Conservation (phyloP, 2,797 vertebrate species). For the Dendrocincla tyrannina region DNA sequence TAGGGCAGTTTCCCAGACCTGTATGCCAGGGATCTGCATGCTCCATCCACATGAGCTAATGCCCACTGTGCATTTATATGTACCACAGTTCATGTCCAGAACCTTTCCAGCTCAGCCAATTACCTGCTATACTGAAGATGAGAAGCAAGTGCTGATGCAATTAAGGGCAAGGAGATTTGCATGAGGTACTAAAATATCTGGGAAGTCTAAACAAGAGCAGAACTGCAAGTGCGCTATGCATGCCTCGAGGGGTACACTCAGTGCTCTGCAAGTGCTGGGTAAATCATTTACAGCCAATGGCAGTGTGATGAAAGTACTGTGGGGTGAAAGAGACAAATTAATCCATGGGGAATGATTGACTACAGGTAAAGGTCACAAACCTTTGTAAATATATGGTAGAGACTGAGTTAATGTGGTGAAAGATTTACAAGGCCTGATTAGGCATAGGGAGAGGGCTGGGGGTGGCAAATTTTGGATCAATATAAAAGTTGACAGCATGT, state of each 20-base stretch:
- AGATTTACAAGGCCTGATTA: conserved; percentile 58
- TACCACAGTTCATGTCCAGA: background rate
- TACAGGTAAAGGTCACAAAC: conserved; percentile 62
- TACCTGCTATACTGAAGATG: background rate
- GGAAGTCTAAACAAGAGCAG: background rate
- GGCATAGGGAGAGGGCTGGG: background rate
- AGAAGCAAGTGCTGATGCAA: background rate
- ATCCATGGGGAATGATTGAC: background rate
- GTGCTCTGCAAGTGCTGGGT: background rate
- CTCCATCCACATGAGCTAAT: background rate
- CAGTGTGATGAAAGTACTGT: background rate
- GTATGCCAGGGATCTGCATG: fast-evolving
- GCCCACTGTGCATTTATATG: background rate
- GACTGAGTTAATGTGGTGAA: conserved; percentile 26
- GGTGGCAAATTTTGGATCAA: background rate
- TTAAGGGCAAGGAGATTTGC: background rate
- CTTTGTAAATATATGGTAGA: background rate
- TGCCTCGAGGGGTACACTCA: fast-evolving
- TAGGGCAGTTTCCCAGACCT: background rate
- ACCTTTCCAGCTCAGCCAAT: background rate
- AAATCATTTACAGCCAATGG: conserved; percentile 45
- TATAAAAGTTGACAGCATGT: background rate
- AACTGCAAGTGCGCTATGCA: fast-evolving
- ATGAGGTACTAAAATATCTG: background rate
- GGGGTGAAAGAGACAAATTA: background rate